Evolutionary conservation across 2,797 vertebrate species (phyloP), one percentile per base, ranked within the genome.

Genomic region (Anisognathus igniventris): DNA sequence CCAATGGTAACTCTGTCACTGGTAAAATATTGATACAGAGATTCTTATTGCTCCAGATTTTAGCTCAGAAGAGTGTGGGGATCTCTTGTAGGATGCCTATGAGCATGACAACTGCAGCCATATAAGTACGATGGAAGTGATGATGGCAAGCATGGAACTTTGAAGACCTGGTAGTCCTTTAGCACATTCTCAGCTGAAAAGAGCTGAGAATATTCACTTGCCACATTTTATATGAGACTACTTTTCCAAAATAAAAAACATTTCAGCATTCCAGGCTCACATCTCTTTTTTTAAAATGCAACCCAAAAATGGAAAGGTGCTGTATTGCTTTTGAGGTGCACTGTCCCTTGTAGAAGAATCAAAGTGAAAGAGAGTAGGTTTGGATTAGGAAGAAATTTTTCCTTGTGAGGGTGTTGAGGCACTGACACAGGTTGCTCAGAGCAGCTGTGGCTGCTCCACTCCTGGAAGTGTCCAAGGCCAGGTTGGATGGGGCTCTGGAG

Each of bases 21-120:
- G 19, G 4, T 58, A 60, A 89, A 80, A 75, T 51, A 62, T 21
- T 30, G 8, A 28, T 65, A 30, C 5, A 47, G 39, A 4, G 31
- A 73, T 40, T 6, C 2, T 70, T 80, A 31, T 12, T 51, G 25
- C 21, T 76, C 10, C 28, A 40, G 40, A 40, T 40, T 40, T 84
- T 44, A 54, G 7, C 14, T 81, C 14, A 35, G 2, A 2, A 19
- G 4, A 47, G 3, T 15, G 9, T 10, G 18, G 10, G 5, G 2
- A 4, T 70, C 15, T 82, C 31, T 87, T 73, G 5, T 44, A 42
- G 39, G 39, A 24, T 86, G 28, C 2, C 51, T 40, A 37, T 0
- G 1, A 62, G 19, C 22, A 27, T 37, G 33, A 20, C 23, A 75
- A 1, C 16, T 39, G 8, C 6, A 64, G 19, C 10, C 4, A 4